Evolutionary conservation across 2,797 vertebrate species (phyloP).

Genomic region (Cirrhinus molitorella): DNA sequence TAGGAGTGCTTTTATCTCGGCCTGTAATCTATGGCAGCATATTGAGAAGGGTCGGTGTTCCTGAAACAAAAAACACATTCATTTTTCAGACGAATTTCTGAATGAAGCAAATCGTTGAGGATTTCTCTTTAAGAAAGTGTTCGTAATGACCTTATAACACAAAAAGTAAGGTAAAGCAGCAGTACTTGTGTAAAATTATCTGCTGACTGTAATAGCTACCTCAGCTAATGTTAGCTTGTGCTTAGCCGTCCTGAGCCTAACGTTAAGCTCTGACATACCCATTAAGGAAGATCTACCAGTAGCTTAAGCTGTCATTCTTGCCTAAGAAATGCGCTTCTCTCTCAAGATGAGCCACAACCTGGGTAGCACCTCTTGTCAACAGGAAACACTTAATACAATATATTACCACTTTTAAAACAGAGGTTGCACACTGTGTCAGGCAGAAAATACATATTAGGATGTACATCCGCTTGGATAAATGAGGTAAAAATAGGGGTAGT

Average conservation of each 20-base stretch:
- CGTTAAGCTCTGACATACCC: neutral
- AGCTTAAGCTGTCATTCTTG: conserved; percentile 14
- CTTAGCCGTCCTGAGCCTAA: neutral
- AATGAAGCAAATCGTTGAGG: conserved; percentile 5
- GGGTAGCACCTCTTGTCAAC: neutral
- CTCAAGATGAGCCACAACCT: conserved; percentile 34
- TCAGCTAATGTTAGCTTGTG: neutral
- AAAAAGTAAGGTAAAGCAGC: neutral
- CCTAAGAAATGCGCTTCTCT: conserved; percentile 10
- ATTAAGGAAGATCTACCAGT: neutral
- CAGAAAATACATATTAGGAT: neutral
- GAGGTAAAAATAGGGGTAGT: neutral
- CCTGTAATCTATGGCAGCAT: conserved; percentile 60
- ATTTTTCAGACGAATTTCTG: conserved; percentile 14
- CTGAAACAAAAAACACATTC: conserved; percentile 26
- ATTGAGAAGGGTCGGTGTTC: conserved; percentile 56
- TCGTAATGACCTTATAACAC: neutral
- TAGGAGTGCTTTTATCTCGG: conserved; percentile 68
- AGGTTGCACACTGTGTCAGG: neutral
- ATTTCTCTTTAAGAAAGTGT: neutral
- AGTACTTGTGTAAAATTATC: neutral
- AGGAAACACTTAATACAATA: conserved; percentile 12
- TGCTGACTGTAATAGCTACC: neutral
- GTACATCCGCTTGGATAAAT: neutral
- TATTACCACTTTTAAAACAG: conserved; percentile 21